Evolutionary conservation across 2,113 vertebrate species (phyloP).

Genomic region (Chloebia gouldiae): DNA sequence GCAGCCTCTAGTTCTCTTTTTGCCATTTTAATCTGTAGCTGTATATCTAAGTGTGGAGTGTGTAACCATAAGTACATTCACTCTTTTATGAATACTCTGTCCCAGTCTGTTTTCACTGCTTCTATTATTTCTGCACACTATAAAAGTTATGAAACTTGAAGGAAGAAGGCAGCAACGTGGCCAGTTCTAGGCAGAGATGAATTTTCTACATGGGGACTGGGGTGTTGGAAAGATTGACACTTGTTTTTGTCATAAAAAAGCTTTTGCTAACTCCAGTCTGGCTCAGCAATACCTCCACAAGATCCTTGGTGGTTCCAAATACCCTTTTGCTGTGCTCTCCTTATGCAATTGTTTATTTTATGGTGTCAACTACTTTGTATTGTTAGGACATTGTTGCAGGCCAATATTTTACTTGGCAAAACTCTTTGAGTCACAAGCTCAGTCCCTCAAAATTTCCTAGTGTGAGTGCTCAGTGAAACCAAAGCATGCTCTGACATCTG

Average conservation of each 20-base stretch:
- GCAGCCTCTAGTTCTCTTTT: background rate
- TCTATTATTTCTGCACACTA: background rate
- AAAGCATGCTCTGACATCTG: constrained; percentile 9
- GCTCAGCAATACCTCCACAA: constrained; percentile 18
- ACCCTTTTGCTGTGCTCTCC: constrained; percentile 45
- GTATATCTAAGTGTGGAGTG: background rate
- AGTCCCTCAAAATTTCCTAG: constrained; percentile 30
- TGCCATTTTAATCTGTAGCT: background rate
- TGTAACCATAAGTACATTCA: background rate
- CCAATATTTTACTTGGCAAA: constrained; percentile 69
- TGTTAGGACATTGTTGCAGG: constrained; percentile 41
- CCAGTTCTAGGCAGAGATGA: background rate
- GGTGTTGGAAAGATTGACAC: constrained; percentile 19
- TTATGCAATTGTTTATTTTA: constrained; percentile 59
- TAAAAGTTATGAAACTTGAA: background rate
- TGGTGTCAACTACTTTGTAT: constrained; percentile 59
- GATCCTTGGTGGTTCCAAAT: background rate
- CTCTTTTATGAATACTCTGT: background rate
- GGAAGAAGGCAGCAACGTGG: background rate
- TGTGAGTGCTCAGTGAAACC: background rate
- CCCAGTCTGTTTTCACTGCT: background rate
- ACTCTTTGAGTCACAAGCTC: constrained; percentile 32
- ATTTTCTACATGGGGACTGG: background rate
- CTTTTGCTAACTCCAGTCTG: constrained; percentile 15
- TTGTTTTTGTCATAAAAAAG: constrained; percentile 53